Percentiles rank a stretch among this genome's conserved stretches.
Evolutionary conservation across 2,113 vertebrate genomes (phyloP).

Genomic region (Triplophysa tibetana): DNA sequence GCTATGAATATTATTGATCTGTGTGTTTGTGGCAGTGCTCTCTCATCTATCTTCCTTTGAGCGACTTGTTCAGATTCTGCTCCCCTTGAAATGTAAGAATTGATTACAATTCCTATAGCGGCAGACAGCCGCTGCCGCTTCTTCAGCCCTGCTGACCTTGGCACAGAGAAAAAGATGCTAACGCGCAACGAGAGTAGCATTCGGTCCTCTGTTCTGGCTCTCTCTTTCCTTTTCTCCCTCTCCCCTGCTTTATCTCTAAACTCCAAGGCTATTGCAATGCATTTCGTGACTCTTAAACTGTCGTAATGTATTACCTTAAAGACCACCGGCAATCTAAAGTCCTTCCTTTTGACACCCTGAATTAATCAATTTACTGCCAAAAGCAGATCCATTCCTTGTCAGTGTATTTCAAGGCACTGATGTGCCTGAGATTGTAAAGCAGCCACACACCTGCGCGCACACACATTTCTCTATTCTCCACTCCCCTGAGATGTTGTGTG

Average conservation of each 20-base stretch:
- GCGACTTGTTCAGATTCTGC: slow-evolving; percentile 68
- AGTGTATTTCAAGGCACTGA: slow-evolving; percentile 44
- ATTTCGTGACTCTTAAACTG: slow-evolving; percentile 51
- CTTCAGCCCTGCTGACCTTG: slow-evolving; percentile 50
- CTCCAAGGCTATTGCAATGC: slow-evolving; percentile 45
- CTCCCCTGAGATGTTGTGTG: slow-evolving; percentile 52
- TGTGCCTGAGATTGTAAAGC: slow-evolving; percentile 38
- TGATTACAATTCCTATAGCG: slow-evolving; percentile 66
- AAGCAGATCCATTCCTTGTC: slow-evolving; percentile 50
- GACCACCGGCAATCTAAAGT: slow-evolving; percentile 46
- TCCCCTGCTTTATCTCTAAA: background rate
- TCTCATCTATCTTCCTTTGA: slow-evolving; percentile 74
- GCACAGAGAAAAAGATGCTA: slow-evolving; percentile 8
- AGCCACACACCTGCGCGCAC: slow-evolving; percentile 22
- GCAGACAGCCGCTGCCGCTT: slow-evolving; percentile 59
- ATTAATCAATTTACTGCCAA: slow-evolving; percentile 61
- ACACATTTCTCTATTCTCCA: slow-evolving; percentile 21
- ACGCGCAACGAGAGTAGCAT: slow-evolving; percentile 19
- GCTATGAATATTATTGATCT: slow-evolving; percentile 76
- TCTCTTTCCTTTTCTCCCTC: background rate
- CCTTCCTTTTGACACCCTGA: slow-evolving; percentile 55
- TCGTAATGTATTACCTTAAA: slow-evolving; percentile 53
- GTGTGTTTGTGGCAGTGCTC: slow-evolving; percentile 63
- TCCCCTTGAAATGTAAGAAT: slow-evolving; percentile 69
- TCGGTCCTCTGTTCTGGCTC: background rate